phyloP scores from a whole-genome alignment of 2,888 invertebrate genomes.

The Aproaerema taeniolella region DNA sequence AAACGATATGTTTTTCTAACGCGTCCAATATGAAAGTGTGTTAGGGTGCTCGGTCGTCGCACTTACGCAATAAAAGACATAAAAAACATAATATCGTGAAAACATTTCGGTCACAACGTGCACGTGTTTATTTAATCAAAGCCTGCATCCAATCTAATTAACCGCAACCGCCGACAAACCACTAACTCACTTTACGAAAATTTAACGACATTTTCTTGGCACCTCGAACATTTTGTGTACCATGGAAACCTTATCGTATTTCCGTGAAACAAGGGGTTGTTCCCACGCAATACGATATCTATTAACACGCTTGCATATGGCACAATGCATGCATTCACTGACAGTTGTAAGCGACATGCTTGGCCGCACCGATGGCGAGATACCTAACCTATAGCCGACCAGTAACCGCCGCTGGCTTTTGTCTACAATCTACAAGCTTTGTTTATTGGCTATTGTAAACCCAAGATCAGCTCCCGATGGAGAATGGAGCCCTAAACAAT shows the following conservation, averaged over 20 bases:
- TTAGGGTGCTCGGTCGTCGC: too few species aligned
- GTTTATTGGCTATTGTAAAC: conserved; percentile 68
- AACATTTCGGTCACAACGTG: background rate
- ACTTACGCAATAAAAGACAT: too few species aligned
- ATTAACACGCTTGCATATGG: conserved; percentile 50
- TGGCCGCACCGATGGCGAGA: conserved; percentile 57
- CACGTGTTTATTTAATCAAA: conserved; percentile 12
- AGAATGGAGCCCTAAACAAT: conserved; percentile 56
- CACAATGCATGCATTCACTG: conserved; percentile 58
- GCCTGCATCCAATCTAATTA: conserved; percentile 8
- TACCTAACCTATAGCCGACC: conserved; percentile 35
- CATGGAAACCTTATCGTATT: too few species aligned
- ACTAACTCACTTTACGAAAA: too few species aligned
- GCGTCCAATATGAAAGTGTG: too few species aligned
- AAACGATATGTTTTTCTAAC: too few species aligned
- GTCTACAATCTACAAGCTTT: conserved; percentile 59
- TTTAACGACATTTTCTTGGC: conserved; percentile 2
- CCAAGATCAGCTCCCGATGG: conserved; percentile 49
- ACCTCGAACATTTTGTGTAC: too few species aligned
- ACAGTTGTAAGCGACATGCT: conserved; percentile 64
- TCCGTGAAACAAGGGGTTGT: too few species aligned
- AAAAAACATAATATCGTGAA: background rate
- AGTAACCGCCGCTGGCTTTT: conserved; percentile 50
- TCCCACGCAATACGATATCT: conserved; percentile 21
- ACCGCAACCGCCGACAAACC: conserved; percentile 1